Base-by-base conservation (phyloP, 2,888 invertebrate genomes). In the Liopterus haemorrhoidalis region DNA sequence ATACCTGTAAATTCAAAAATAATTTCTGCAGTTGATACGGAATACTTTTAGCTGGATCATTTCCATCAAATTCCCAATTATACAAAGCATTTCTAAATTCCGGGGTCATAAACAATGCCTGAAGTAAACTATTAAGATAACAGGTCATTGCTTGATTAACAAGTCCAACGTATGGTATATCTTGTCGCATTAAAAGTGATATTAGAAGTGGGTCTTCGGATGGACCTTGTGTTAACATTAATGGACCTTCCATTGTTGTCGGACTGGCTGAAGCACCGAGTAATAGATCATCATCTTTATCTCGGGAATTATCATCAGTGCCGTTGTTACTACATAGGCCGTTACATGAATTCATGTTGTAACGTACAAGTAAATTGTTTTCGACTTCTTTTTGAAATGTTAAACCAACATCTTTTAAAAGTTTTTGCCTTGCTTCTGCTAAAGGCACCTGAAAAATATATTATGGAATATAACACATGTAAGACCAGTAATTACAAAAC, bases 131-230 rank as follows among this genome's bases (percentile, higher is more conserved):
- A 69, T 92, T 92, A 46, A 92, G 71, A 64, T 92, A 92, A 63
- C 92, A 92, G 0, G 91, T 92, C 90, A 91, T 92, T 1, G 90
- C 90, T 66, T 90, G 87, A 66, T 90, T 90, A 5, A 89, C 87
- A 37, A 90, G 70, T 22, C 89, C 90, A 6, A 88, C 85, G 65
- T 82, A 86, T n/a, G 44, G 44, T 1, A 32, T 31, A 27, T 43
- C 43, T 16, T 43, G 43, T 6, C 43, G 30, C 22, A 37, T n/a
- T 5, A 44, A 15, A 3, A 38, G 38, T 4, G 44, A 44, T 6
- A 38, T 44, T 9, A 44, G n/a, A 14, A 42, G 15, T 1, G 27
- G 28, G 19, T 42, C 42, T 9, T 35, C 25, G n/a, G 55, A 48
- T 31, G 54, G 39, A 46, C 52, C 53, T n/a, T 53, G 45, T 46